A percentile compares a stretch with the other conserved stretches of the same genome.
phyloP scores from a whole-genome alignment of 2,797 vertebrate genomes.

The Sparidentex hasta region DNA sequence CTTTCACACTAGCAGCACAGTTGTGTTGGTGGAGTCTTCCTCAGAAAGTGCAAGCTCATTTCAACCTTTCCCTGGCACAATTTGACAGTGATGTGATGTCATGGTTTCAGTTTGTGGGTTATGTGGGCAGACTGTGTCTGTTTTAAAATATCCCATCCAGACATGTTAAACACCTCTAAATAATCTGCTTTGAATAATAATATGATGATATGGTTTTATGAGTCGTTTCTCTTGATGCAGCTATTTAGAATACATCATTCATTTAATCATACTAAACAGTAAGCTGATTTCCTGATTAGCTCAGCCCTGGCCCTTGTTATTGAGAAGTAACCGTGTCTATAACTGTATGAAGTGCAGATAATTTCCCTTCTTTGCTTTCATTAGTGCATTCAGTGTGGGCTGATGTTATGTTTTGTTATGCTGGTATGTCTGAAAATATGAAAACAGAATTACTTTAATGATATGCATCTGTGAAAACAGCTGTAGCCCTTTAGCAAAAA shows the following conservation, averaged over 20 bases:
- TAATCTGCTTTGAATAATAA: neutral
- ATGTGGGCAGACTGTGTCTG: neutral
- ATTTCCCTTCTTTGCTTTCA: constrained; percentile 1
- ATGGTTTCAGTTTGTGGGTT: neutral
- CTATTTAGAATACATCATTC: neutral
- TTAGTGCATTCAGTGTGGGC: neutral
- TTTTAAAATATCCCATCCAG: neutral
- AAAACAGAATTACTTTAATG: constrained; percentile 29
- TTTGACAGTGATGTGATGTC: neutral
- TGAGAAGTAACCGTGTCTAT: neutral
- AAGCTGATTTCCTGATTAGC: neutral
- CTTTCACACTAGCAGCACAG: neutral
- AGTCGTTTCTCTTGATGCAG: neutral
- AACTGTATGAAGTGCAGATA: neutral
- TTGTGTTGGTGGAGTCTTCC: neutral
- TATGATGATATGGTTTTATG: neutral
- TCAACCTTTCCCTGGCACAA: constrained; percentile 17
- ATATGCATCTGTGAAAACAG: constrained; percentile 24
- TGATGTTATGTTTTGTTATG: neutral
- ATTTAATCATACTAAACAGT: neutral
- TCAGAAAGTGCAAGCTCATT: constrained; percentile 12
- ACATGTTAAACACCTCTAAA: neutral
- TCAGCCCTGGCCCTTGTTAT: neutral
- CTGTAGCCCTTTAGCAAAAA: constrained; percentile 5
- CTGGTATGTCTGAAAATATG: constrained; percentile 13